Base-by-base conservation (phyloP, 1,140 invertebrate species). In the Monomorium pharaonis region DNA sequence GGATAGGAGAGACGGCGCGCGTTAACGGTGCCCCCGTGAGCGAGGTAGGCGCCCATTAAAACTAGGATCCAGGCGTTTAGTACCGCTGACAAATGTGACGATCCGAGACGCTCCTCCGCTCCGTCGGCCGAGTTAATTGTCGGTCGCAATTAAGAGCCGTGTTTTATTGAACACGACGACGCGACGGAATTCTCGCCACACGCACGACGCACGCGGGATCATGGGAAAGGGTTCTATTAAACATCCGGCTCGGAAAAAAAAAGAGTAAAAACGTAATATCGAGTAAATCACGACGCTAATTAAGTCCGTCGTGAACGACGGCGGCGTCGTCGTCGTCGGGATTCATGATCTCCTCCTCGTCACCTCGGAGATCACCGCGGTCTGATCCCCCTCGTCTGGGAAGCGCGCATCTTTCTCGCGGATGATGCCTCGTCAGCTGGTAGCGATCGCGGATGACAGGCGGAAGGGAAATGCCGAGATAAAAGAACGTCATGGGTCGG, bases 201-300 rank as follows among this genome's bases (percentile, higher is more conserved):
- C 60, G 18, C 69, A 72, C 2, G 44, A 24, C 70, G 24, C 42
- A 21, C 30, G 76, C 51, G 78, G 42, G 78, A 83, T 74, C 78
- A 83, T 83, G 78, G 78, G 78, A 83, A 83, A 83, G 67, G 67
- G 37, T 74, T 83, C 44, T 74, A 74, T 60, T 72, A 69, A 69
- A 72, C 54, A 24, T 60, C 37, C 51, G 24, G 51, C 27, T 54
- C n/a, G n/a, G 67, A n/a, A n/a, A n/a, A n/a, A n/a, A n/a, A n/a
- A n/a, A n/a, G n/a, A n/a, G n/a, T n/a, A 83, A 54, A 83, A 83
- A 60, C 37, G 27, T 83, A 83, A 60, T 18, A 24, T 9, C 27
- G 27, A 27, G 67, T 83, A 83, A 74, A 83, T 83, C 51, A 83
- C 14, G n/a, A 21, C n/a, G 51, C 3, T 83, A 72, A 74, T 83